phyloP scores from a whole-genome alignment of 2,888 invertebrate genomes.

The Spatulosminthurus flaviceps region DNA sequence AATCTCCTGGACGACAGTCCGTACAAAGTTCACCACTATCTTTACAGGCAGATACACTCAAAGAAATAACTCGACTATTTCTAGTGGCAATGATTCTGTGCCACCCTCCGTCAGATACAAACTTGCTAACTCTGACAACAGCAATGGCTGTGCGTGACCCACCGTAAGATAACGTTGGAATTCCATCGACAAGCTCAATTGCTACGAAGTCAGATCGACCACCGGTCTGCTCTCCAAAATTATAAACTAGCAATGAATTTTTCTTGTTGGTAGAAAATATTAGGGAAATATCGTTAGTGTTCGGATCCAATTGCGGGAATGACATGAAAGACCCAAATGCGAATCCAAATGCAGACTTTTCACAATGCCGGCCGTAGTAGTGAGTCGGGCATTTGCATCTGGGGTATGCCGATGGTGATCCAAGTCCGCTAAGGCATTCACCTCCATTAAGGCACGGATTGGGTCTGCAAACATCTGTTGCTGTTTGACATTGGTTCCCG shows the following conservation, averaged over 20 bases:
- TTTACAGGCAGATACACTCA: slow-evolving; percentile 82
- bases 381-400: slow-evolving; percentile 85
- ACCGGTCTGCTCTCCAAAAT: slow-evolving; percentile 86
- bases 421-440: slow-evolving; percentile 74
- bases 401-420: slow-evolving; percentile 83
- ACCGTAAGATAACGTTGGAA: slow-evolving; percentile 88
- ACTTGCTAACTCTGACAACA: slow-evolving; percentile 76
- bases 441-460: slow-evolving; percentile 88
- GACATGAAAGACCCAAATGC: slow-evolving; percentile 88
- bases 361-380: slow-evolving; percentile 87
- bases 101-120: slow-evolving; percentile 88
- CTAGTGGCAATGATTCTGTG: slow-evolving; percentile 89
- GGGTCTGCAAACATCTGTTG: slow-evolving; percentile 86
- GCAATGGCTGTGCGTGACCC: slow-evolving; percentile 89
- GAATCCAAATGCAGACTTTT: slow-evolving; percentile 89
- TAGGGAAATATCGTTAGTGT: slow-evolving; percentile 89
- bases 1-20: slow-evolving; percentile 85
- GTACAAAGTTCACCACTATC: slow-evolving; percentile 88
- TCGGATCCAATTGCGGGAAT: slow-evolving; percentile 84
- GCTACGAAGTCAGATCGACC: slow-evolving; percentile 93
- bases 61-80: slow-evolving; percentile 85
- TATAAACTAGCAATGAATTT: slow-evolving; percentile 87
- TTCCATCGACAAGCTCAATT: slow-evolving; percentile 84
- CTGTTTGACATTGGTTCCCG: slow-evolving; percentile 87
- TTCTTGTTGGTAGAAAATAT: slow-evolving; percentile 89